Evolutionary conservation across 2,888 invertebrate genomes (phyloP), one percentile per base, ranked within the genome.

Genomic region (Thera britannica): DNA sequence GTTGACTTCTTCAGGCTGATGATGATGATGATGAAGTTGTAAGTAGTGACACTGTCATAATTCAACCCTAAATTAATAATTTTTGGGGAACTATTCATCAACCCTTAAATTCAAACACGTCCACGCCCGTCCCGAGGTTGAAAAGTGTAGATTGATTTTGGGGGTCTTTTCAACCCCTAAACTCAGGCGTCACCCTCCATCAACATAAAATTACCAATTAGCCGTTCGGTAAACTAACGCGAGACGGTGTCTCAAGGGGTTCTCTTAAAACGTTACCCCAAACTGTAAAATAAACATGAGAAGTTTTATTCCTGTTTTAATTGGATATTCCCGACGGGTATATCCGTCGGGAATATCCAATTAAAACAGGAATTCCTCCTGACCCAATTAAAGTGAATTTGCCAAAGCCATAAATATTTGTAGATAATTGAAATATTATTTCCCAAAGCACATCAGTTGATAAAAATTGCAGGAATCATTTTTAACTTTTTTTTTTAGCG

Each of bases 261-360:
- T 59, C 59, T 56, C 48, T 46, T 49, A 59, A 62, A 58, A 65
- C 23, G 62, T 58, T 44, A 62, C 44, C 12, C 23, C 49, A 11
- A 59, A 57, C 23, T 23, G 52, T 68, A 44, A 51, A 61, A 56
- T 49, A 55, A 11, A 58, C 34, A 44, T 58, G 6, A 51, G 12
- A 49, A 49, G 51, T 51, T 51, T 56, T 41, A 41, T 12, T 56
- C 12, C 2, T 56, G 56, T 56, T n/a, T 38, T 41, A 65, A 72
- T 62, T 69, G 66, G 60, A 67, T 67, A 70, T 68, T 67, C 68
- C 70, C 71, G 11, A 55, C 58, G 71, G 70, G 35, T 65, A n/a
- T n/a, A 65, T 36, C 70, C 71, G 58, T 55, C 11, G 71, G 70
- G 68, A 67, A 68, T 70, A 67, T 67, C 60, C 66, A 69, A 62